These are phyloP conservation scores for Cuniculus paca DNA, from an alignment of 2,797 vertebrate species.

Conservation along the genomic window DNA sequence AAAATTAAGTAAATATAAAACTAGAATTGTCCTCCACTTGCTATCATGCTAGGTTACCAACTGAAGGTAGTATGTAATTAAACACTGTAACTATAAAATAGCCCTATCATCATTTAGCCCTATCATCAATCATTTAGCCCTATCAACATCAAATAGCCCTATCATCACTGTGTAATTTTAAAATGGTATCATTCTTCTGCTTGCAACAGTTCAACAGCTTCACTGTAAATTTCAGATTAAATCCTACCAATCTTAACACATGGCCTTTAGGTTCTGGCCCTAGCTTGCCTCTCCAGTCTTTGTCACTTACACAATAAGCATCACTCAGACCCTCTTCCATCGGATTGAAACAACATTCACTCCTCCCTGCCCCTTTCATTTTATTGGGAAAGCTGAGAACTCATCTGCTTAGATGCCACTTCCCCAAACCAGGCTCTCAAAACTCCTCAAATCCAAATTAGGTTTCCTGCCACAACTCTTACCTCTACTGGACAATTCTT, in stretches of 20 bases:
- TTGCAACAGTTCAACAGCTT: background rate
- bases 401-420: constrained; percentile 35
- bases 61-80: background rate
- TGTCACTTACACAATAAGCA: background rate
- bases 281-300: constrained; percentile 10
- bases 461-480: background rate
- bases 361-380: background rate
- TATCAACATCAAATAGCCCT: constrained; percentile 6
- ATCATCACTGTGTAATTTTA: background rate
- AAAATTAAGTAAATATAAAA: constrained; percentile 42
- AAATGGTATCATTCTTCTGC: background rate
- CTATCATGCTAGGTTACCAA: background rate
- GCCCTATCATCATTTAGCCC: constrained; percentile 1
- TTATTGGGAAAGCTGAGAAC: background rate
- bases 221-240: background rate
- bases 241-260: background rate
- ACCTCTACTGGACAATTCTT: background rate
- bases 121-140: constrained; percentile 5
- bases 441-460: constrained; percentile 32
- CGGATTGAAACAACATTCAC: background rate
- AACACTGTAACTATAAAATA: background rate
- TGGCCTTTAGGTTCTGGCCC: background rate
- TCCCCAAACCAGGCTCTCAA: constrained; percentile 41
- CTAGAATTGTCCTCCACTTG: background rate
- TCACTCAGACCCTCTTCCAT: constrained; percentile 5